Base-by-base conservation (phyloP, 2,113 vertebrate genomes). In the Talpa occidentalis region DNA sequence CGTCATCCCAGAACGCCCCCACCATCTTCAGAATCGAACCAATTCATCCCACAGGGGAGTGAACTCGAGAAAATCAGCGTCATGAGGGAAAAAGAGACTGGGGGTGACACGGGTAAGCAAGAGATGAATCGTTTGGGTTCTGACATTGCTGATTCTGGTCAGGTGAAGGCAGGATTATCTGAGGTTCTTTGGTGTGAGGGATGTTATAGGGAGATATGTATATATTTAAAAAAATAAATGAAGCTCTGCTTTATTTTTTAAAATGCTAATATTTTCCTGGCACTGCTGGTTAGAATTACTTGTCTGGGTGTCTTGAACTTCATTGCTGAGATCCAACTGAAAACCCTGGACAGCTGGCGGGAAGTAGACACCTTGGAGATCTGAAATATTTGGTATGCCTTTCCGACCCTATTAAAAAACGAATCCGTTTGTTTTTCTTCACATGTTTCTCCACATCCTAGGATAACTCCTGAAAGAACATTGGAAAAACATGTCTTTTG, bases 241-340 rank as follows among this genome's bases (percentile, higher is more conserved):
- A 90, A 96, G 92, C 88, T 94, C 88, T 74, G 73, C 78, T 91
- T 96, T 94, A 49, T 96, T 96, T 88, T 93, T 94, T 85, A 80
- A 11, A 89, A 94, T 4, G 24, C 52, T 97, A 96, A 97, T 93
- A 97, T 97, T 97, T 97, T 97, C 97, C 97, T 97, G 97, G 95
- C 95, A 94, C 59, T 82, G 84, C 81, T 92, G 74, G 49, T 94
- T 92, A 96, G 94, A 92, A 96, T 96, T 92, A 93, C 90, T 97
- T 95, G 94, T 97, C 97, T 94, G 95, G 96, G 90, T 96, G 90
- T 96, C 93, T n/a, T 93, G 87, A 88, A 82, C 92, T 96, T 64
- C 92, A 64, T 93, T 94, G 92, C 69, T 73, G 90, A 96, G 94
- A 67, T 90, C 73, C 90, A 95, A 88, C 95, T 95, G 93, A 95